Evolutionary conservation across 2,797 vertebrate genomes (phyloP), one percentile per base, ranked within the genome.

Genomic region (Brachymystax lenok): DNA sequence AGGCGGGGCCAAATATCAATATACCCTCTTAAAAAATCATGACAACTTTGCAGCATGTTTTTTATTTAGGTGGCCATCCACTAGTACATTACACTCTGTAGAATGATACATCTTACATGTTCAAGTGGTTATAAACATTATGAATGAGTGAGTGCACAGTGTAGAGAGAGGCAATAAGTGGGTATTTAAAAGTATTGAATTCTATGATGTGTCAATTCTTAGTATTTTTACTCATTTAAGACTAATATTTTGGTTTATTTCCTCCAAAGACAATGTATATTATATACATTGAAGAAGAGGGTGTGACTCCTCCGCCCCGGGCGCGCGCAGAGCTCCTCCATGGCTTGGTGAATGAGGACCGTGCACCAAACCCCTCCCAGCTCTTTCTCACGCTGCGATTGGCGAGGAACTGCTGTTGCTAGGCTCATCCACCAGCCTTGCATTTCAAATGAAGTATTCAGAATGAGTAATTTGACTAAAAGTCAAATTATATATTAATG

Each of bases 391-490:
- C 35, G 8, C 73, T 74, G 71, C 50, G 77, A 82, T 82, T 82
- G 80, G 80, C 63, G 24, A 56, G 71, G 13, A 74, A 30, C 19
- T 73, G 71, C 77, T 82, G 80, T 82, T 82, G 80, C 80, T 82
- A 82, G 67, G 80, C 77, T 82, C 70, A 71, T 27, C 7, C 59
- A 27, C 77, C 54, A 69, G 12, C 40, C 46, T 50, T 59, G 73
- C 63, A 78, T 61, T 68, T 16, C 33, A 61, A 54, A 73, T 17
- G 21, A 40, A 74, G 61, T 61, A 71, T 27, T 28, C 24, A 71
- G 69, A 50, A 50, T 71, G 12, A 51, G n/a, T 71, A 4, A 71
- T 24, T 61, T n/a, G 0, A 40, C n/a, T 46, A 33, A 33, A 33
- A 33, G 33, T 33, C 2, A 46, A 46, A 69, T 50, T 6, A 46